Evolutionary conservation across 2,888 invertebrate genomes (phyloP).

Genomic region (Agrilus mali): DNA sequence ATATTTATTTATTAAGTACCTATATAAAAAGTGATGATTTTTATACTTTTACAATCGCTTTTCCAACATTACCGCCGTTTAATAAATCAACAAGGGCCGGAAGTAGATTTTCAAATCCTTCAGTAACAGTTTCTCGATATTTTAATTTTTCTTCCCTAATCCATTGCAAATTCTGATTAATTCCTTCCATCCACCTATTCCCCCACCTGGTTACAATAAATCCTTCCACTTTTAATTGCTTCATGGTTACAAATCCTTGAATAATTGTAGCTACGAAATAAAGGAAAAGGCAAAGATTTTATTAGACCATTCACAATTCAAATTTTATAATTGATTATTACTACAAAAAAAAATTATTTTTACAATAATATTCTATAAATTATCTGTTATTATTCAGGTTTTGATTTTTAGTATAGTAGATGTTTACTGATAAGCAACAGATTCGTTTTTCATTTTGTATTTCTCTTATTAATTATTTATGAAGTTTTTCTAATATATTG

Average conservation of each 20-base stretch:
- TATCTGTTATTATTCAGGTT: too few relatives aligned
- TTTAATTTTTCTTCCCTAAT: slow-evolving; percentile 52
- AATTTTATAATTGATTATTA: background rate
- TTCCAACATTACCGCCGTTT: slow-evolving; percentile 55
- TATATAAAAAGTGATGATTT: too few relatives aligned
- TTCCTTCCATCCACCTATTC: slow-evolving; percentile 46
- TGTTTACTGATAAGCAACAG: too few relatives aligned
- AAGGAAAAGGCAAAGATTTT: background rate
- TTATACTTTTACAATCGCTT: slow-evolving; percentile 49
- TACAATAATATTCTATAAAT: background rate
- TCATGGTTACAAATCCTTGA: slow-evolving; percentile 42
- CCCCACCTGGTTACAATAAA: slow-evolving; percentile 43
- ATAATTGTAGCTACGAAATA: slow-evolving; percentile 32
- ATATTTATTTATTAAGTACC: too few relatives aligned
- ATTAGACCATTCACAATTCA: slow-evolving; percentile 1
- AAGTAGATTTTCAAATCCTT: slow-evolving; percentile 63
- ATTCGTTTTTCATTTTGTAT: too few relatives aligned
- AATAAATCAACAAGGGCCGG: slow-evolving; percentile 53
- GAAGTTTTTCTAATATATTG: too few relatives aligned
- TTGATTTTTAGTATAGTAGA: too few relatives aligned
- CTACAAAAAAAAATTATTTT: too few relatives aligned
- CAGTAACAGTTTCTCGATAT: slow-evolving; percentile 51
- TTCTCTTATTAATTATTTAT: too few relatives aligned
- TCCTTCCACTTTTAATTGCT: slow-evolving; percentile 51
- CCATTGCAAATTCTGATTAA: slow-evolving; percentile 48